Conservation (phyloP, 2,797 vertebrate genomes). For the Lophius americanus region DNA sequence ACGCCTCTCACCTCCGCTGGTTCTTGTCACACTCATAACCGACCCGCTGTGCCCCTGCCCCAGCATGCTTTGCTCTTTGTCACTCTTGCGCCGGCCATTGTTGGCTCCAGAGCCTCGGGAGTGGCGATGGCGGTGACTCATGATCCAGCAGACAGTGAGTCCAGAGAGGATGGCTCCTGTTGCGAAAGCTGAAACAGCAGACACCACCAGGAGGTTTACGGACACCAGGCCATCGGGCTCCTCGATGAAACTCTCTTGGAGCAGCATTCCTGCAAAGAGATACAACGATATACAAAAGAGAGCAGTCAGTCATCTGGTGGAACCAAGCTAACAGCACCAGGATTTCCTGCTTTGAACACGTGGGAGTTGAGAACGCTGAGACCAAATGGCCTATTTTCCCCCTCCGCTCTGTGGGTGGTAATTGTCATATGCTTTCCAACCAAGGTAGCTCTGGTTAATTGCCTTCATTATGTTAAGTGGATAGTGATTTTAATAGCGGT, state of each 20-base stretch:
- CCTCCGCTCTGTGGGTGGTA: conserved; percentile 62
- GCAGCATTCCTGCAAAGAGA: conserved; percentile 70
- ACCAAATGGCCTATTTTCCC: conserved; percentile 60
- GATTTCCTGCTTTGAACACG: conserved; percentile 55
- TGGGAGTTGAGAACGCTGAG: conserved; percentile 49
- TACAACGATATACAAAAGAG: conserved; percentile 28
- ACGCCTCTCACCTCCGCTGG: conserved; percentile 81
- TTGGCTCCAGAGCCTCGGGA: conserved; percentile 64
- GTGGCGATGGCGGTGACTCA: conserved; percentile 90
- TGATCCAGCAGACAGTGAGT: conserved; percentile 94
- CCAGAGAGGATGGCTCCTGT: conserved; percentile 93
- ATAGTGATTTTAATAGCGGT: conserved; percentile 79
- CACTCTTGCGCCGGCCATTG: conserved; percentile 84
- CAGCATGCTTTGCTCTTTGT: conserved; percentile 91
- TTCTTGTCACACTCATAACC: conserved; percentile 91
- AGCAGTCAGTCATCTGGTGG: conserved; percentile 26
- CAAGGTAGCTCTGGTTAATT: conserved; percentile 76
- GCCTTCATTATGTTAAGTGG: conserved; percentile 83
- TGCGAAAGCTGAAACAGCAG: conserved; percentile 92
- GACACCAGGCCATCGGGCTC: conserved; percentile 93
- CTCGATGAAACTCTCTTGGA: conserved; percentile 91
- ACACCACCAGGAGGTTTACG: conserved; percentile 92
- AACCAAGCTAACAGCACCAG: conserved; percentile 38
- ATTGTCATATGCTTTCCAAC: conserved; percentile 48
- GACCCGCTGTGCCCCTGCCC: conserved; percentile 89